A percentile compares a stretch with the other conserved stretches of the same genome.
phyloP scores from a whole-genome alignment of 2,888 invertebrate species.

The Drosophila prostipennis region DNA sequence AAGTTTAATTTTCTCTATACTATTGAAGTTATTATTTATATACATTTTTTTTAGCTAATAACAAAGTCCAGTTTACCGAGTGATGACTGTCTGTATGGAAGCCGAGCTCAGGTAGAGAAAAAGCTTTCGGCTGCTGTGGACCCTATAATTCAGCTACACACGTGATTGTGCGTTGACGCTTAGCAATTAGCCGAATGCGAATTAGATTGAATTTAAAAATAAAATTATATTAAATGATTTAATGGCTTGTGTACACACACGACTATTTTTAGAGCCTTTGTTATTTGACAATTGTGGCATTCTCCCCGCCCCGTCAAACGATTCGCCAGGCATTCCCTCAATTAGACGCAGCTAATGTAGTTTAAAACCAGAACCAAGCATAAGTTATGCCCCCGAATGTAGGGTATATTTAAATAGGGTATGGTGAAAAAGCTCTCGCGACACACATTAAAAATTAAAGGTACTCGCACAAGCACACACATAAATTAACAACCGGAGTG shows the following conservation, averaged over 20 bases:
- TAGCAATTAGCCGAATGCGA: constrained; percentile 29
- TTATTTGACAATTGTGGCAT: background rate
- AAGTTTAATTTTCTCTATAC: no score
- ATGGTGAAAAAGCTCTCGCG: constrained; percentile 49
- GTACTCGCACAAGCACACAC: constrained; percentile 49
- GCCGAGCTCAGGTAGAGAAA: constrained; percentile 27
- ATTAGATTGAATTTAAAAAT: constrained; percentile 35
- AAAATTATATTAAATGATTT: constrained; percentile 36
- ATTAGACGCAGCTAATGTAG: constrained; percentile 18
- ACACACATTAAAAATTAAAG: constrained; percentile 60
- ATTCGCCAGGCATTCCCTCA: constrained; percentile 20
- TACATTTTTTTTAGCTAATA: no score
- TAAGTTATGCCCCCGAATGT: background rate
- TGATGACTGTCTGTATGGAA: background rate
- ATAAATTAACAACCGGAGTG: constrained; percentile 60
- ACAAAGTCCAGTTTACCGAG: background rate
- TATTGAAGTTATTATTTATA: no score
- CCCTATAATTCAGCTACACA: constrained; percentile 23
- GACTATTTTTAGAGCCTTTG: constrained; percentile 30
- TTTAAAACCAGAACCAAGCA: constrained; percentile 13
- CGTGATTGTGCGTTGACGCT: constrained; percentile 31
- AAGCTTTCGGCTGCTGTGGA: constrained; percentile 28
- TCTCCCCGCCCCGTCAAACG: constrained; percentile 1
- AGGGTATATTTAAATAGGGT: constrained; percentile 15
- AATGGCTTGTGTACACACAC: constrained; percentile 14